These are phyloP conservation scores for Germaria angustata DNA, from an alignment of 2,888 invertebrate genomes.

Conservation along the genomic window DNA sequence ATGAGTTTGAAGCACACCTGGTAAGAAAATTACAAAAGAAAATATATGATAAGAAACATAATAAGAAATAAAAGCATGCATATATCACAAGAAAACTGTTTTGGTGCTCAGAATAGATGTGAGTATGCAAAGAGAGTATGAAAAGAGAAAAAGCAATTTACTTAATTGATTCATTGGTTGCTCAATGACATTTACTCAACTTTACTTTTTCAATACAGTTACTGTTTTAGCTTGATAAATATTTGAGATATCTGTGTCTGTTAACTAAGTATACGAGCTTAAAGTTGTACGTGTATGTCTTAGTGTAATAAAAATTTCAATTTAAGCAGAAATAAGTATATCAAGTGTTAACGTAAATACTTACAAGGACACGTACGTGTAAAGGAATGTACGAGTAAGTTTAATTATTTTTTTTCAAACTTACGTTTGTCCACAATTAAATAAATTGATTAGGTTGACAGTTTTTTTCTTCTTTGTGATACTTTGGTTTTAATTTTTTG, in stretches of 20 bases:
- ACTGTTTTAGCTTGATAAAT: too few species aligned
- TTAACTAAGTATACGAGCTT: too few species aligned
- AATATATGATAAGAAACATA: neutral
- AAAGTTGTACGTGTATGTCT: too few species aligned
- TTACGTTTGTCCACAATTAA: constrained; percentile 17
- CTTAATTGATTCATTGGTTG: constrained; percentile 70
- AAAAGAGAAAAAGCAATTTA: constrained; percentile 67
- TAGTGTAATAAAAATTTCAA: neutral
- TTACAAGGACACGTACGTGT: neutral
- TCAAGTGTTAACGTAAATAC: neutral
- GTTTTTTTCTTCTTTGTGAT: neutral
- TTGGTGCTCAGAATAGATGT: too few species aligned
- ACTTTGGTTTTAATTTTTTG: constrained; percentile 1
- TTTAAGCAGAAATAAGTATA: neutral
- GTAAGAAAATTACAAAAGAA: neutral
- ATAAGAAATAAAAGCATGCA: neutral
- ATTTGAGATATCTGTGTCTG: too few species aligned
- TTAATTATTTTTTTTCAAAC: neutral
- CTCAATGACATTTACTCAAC: constrained; percentile 38
- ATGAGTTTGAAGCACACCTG: neutral
- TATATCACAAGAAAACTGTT: too few species aligned
- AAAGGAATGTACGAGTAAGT: too few species aligned
- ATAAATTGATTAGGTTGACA: constrained; percentile 53
- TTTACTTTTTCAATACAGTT: neutral
- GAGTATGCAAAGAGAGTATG: neutral